Conservation (phyloP, 2,113 vertebrate species). For the Pithys albifrons region DNA sequence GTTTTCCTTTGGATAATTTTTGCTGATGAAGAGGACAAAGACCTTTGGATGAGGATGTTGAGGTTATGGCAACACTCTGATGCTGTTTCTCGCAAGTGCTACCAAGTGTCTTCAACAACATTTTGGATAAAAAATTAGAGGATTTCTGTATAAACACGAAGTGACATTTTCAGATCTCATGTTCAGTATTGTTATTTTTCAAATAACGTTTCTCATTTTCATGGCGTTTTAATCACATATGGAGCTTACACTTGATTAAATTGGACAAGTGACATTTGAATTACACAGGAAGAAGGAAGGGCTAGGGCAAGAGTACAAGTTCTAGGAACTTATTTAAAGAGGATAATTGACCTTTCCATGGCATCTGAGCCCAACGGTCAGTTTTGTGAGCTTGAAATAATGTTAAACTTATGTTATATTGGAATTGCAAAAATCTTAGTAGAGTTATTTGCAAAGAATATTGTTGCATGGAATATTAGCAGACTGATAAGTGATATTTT, state of each 20-base stretch:
- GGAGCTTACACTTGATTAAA: slow-evolving; percentile 4
- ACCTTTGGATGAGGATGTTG: neutral
- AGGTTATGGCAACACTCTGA: neutral
- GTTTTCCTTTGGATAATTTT: neutral
- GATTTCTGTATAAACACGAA: neutral
- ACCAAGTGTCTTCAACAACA: neutral
- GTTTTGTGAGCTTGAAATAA: slow-evolving; percentile 28
- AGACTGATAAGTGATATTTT: neutral
- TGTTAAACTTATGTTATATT: neutral
- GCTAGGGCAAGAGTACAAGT: neutral
- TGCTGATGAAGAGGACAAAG: neutral
- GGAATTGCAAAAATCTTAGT: neutral
- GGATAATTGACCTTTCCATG: slow-evolving; percentile 23
- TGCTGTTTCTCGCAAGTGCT: neutral
- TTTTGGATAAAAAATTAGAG: neutral
- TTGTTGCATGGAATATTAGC: neutral
- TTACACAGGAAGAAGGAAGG: neutral
- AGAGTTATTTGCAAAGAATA: neutral
- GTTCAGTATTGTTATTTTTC: neutral
- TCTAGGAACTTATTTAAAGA: slow-evolving; percentile 19
- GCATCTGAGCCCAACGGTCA: neutral
- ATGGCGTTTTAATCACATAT: neutral
- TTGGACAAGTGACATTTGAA: slow-evolving; percentile 37
- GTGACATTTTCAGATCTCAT: neutral
- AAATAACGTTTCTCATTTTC: neutral